Evolutionary conservation across 2,888 invertebrate genomes (phyloP).

Genomic region (Drosophila algonquin): DNA sequence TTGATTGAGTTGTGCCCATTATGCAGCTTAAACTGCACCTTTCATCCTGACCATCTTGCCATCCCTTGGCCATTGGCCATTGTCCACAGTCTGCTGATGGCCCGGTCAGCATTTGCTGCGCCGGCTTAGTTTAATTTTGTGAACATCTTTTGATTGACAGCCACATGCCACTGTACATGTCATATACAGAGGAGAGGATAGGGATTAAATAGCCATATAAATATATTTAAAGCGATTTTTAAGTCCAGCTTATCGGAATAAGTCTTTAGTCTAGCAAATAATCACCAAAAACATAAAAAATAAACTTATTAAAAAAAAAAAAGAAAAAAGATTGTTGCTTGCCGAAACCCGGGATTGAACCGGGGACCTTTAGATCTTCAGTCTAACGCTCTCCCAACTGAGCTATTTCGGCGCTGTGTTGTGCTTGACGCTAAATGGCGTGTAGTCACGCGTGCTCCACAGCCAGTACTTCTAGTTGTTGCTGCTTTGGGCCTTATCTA

Average conservation of each 20-base stretch:
- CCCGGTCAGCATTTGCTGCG: slow-evolving; percentile 52
- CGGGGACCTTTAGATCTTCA: slow-evolving; percentile 84
- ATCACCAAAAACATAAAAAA: too few relatives aligned
- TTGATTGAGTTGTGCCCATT: slow-evolving; percentile 71
- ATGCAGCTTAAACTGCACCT: slow-evolving; percentile 65
- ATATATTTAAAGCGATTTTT: neutral
- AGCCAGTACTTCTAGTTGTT: neutral
- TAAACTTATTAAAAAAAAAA: neutral
- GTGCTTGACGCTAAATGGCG: neutral
- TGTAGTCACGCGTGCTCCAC: slow-evolving; percentile 15
- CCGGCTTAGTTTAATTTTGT: slow-evolving; percentile 63
- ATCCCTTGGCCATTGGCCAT: slow-evolving; percentile 23
- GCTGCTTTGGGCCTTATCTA: slow-evolving; percentile 80
- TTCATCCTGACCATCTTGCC: slow-evolving; percentile 39
- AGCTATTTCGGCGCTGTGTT: slow-evolving; percentile 81
- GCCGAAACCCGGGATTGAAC: slow-evolving; percentile 82
- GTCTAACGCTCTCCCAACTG: slow-evolving; percentile 84
- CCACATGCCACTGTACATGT: slow-evolving; percentile 53
- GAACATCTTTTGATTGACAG: slow-evolving; percentile 65
- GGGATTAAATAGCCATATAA: too few relatives aligned
- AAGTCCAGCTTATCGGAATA: neutral
- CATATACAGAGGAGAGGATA: slow-evolving; percentile 3
- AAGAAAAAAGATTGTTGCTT: slow-evolving; percentile 15
- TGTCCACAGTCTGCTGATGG: neutral
- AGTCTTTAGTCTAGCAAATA: neutral